These are phyloP conservation scores for Brachyistius frenatus DNA, from an alignment of 2,113 vertebrate genomes.

Conservation along the genomic window DNA sequence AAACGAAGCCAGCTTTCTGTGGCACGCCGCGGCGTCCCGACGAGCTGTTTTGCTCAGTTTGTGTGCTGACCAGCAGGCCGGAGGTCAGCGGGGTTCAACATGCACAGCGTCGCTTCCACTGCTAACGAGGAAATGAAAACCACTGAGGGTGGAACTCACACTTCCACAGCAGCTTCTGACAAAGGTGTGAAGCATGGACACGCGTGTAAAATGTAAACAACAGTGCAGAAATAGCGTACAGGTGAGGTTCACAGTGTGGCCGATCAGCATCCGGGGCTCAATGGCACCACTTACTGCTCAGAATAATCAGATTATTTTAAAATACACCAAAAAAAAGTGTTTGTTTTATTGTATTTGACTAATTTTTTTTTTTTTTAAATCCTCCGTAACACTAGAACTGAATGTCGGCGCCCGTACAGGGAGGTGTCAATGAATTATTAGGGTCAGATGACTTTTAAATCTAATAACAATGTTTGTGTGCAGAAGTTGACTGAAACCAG, in stretches of 20 bases:
- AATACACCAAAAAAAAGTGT: no score
- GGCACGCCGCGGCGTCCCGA: not conserved
- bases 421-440: no score
- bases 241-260: not conserved
- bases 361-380: no score
- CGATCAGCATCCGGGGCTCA: not conserved
- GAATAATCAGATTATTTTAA: no score
- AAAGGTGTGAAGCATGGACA: constrained; percentile 2
- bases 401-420: no score
- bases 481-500: no score
- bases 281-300: no score
- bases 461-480: no score
- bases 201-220: not conserved
- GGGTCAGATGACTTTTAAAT: no score
- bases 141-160: not conserved
- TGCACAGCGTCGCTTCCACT: not conserved
- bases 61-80: constrained; percentile 18
- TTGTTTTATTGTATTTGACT: no score
- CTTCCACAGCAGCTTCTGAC: not conserved
- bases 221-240: not conserved
- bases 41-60: constrained; percentile 9
- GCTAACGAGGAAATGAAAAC: not conserved
- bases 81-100: not conserved
- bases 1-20: no score
- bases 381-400: no score